Percentiles rank a stretch among this genome's conserved stretches.
Conservation (phyloP, 2,113 vertebrate species). For the Sclerurus mexicanus region DNA sequence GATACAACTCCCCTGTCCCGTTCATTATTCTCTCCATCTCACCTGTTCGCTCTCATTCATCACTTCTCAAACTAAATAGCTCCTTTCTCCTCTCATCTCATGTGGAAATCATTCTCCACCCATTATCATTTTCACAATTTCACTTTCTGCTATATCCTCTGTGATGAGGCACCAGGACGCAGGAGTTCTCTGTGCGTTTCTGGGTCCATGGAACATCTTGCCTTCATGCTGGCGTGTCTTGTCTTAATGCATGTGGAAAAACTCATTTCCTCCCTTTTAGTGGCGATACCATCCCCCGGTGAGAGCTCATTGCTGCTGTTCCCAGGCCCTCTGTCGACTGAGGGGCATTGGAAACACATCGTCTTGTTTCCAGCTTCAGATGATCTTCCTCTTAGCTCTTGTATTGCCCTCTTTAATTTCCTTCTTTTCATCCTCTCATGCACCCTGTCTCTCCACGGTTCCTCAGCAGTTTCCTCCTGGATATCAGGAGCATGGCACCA, state of each 20-base stretch:
- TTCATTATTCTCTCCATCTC: constrained; percentile 5
- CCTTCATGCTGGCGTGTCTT: background rate
- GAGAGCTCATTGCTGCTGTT: background rate
- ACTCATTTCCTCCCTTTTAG: constrained; percentile 34
- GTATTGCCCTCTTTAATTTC: background rate
- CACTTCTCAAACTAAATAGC: constrained; percentile 40
- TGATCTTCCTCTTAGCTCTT: background rate
- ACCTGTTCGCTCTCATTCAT: background rate
- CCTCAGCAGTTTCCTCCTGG: background rate
- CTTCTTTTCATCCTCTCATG: background rate
- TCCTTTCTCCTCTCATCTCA: constrained; percentile 57
- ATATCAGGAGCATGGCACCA: background rate
- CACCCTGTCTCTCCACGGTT: background rate
- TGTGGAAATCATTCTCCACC: constrained; percentile 43
- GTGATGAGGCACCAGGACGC: background rate
- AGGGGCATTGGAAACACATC: background rate
- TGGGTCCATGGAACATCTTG: background rate
- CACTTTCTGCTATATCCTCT: background rate
- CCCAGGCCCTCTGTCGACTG: background rate
- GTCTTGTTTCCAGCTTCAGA: background rate
- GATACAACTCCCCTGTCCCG: background rate
- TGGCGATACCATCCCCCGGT: background rate
- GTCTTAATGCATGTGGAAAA: constrained; percentile 63
- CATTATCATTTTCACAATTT: constrained; percentile 50
- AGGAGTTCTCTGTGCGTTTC: background rate